Evolutionary conservation across 2,113 vertebrate species (phyloP).

Genomic region (Herpetotheres cachinnans): DNA sequence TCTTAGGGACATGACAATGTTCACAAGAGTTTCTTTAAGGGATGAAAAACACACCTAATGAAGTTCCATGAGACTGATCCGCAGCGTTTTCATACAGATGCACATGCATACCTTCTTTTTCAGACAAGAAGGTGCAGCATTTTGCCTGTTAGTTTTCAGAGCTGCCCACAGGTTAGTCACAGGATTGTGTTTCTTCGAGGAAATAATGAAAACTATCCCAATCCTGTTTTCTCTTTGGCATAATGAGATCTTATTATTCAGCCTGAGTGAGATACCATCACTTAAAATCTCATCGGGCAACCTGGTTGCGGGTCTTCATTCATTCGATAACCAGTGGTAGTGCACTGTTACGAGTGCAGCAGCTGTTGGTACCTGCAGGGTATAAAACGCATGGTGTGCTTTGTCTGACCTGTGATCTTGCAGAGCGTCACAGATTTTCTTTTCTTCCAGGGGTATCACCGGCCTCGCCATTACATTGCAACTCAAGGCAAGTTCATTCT

Average conservation of each 20-base stretch:
- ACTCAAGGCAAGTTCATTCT: constrained; percentile 82
- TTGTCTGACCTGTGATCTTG: neutral
- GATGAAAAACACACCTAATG: neutral
- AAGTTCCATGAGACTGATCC: neutral
- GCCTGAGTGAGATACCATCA: neutral
- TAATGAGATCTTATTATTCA: neutral
- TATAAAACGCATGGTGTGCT: neutral
- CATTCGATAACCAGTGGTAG: neutral
- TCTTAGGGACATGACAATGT: neutral
- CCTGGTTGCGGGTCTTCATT: neutral
- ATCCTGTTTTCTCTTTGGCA: neutral
- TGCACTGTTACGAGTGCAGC: neutral
- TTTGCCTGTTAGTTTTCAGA: neutral
- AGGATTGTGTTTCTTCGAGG: neutral
- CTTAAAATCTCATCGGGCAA: neutral
- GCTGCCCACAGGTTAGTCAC: neutral
- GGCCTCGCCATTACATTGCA: constrained; percentile 87
- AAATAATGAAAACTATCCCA: neutral
- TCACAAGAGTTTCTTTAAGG: neutral
- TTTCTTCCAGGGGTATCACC: constrained; percentile 81
- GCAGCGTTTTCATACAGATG: neutral
- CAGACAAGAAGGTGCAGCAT: neutral
- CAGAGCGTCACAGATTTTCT: neutral
- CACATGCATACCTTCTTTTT: neutral
- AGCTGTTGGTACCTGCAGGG: neutral